Base-by-base conservation (phyloP, 2,113 vertebrate genomes). In the Seriola rivoliana region DNA sequence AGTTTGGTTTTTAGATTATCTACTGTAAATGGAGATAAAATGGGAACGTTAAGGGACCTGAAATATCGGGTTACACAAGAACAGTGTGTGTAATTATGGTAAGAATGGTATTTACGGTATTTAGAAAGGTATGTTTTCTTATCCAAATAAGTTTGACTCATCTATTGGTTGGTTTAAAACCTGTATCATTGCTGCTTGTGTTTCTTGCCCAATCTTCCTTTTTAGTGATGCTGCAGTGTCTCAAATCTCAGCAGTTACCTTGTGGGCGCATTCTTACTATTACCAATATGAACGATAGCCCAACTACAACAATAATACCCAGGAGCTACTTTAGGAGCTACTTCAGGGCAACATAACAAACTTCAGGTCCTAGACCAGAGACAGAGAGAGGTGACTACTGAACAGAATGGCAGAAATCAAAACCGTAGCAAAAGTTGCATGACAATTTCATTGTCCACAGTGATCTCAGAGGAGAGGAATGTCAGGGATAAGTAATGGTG, bases 401-500 rank as follows among this genome's bases (percentile, higher is more conserved):
- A 72, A 44, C 36, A 71, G 8, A 73, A 25, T 8, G 9, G 13
- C 4, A 38, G 21, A 60, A 75, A 65, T 76, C 42, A 77, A 66
- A 78, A 68, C 38, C 54, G 36, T 32, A 36, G 67, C 66, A 40
- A 44, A n/a, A 16, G 73, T 42, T 32, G 29, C 52, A 79, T 11
- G 50, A 64, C 23, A 82, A 66, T 75, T 71, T 62, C 50, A 19
- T 52, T 62, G 34, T n/a, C 65, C 52, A 40, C 44, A 52, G 73
- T 50, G 69, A 71, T 50, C 34, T 52, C n/a, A 75, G 67, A 58
- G 38, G 23, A 60, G 38, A 75, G 58, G 66, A 42, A 52, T 29
- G 52, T 29, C 29, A 23, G 52, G 29, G 29, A 52, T 46, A 72
- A 48, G 71, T 23, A 44, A 54, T 46, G 17, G n/a, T 42, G 48